Evolutionary conservation across 2,797 vertebrate genomes (phyloP).

Genomic region (Microctenopoma stevenorrisi): DNA sequence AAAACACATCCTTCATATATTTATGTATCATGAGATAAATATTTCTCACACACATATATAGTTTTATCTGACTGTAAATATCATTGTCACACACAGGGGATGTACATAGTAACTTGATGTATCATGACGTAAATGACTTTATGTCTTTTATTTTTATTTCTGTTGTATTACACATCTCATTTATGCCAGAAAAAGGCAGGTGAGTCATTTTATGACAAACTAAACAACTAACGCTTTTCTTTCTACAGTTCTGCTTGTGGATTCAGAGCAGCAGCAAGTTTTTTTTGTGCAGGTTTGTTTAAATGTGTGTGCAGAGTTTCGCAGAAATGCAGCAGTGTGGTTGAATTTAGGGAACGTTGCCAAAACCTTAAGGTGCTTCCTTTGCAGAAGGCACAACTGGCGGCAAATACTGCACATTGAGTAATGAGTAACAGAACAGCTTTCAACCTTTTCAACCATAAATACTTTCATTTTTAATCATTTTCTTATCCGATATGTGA

Average conservation of each 20-base stretch:
- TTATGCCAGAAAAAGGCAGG: background rate
- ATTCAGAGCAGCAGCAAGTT: constrained; percentile 6
- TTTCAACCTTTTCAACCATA: background rate
- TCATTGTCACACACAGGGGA: no score
- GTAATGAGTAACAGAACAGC: background rate
- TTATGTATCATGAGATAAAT: no score
- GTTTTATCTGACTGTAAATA: no score
- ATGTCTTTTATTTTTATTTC: background rate
- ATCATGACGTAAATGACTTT: no score
- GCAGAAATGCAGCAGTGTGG: constrained; percentile 70
- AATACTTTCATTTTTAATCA: background rate
- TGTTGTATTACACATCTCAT: no score
- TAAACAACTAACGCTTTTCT: background rate
- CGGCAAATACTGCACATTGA: constrained; percentile 19
- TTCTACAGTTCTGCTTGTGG: background rate
- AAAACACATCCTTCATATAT: no score
- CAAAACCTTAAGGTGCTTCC: constrained; percentile 68
- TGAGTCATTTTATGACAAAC: background rate
- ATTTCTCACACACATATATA: no score
- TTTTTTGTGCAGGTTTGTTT: constrained; percentile 32
- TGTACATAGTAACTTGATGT: no score
- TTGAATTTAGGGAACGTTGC: constrained; percentile 58
- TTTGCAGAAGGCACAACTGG: constrained; percentile 49
- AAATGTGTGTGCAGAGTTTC: constrained; percentile 54
- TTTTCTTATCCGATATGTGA: background rate